A percentile compares a stretch with the other conserved stretches of the same genome.
These are phyloP conservation scores for Bergia sp. DNA, from an alignment of 92 coral and sea anemone genomes.

Conservation along the genomic window DNA sequence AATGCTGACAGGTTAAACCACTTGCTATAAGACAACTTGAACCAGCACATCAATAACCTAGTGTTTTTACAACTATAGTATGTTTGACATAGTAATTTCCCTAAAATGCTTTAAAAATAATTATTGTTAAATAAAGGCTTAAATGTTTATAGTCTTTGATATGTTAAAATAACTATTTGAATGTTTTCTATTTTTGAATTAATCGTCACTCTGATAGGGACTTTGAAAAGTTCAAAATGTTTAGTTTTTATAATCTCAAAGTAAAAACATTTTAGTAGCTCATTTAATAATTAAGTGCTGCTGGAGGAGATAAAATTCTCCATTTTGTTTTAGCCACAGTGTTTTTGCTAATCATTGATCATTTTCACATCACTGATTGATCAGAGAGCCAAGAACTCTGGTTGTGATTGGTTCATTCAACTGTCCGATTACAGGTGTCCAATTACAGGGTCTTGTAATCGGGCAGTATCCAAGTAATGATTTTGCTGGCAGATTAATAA, in stretches of 20 bases:
- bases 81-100: constrained; percentile 15
- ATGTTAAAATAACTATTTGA: constrained; percentile 11
- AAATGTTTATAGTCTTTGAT: constrained; percentile 11
- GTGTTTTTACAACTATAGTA: constrained; percentile 2
- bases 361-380: not conserved
- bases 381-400: not conserved
- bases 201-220: constrained; percentile 6
- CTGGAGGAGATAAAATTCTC: constrained; percentile 10
- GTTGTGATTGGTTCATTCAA: no score
- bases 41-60: constrained; percentile 7
- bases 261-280: constrained; percentile 11
- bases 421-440: no score
- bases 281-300: constrained; percentile 1
- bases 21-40: not conserved
- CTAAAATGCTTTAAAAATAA: constrained; percentile 9
- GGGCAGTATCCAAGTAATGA: no score
- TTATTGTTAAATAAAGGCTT: constrained; percentile 11
- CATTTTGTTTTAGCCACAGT: not conserved
- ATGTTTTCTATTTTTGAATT: constrained; percentile 7
- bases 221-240: constrained; percentile 8
- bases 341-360: constrained; percentile 15
- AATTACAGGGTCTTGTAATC: no score
- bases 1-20: not conserved
- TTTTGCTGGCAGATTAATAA: not conserved
- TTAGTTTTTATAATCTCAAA: constrained; percentile 13